Conservation (phyloP, 2,888 invertebrate species). For the Apotomis betuletana region DNA sequence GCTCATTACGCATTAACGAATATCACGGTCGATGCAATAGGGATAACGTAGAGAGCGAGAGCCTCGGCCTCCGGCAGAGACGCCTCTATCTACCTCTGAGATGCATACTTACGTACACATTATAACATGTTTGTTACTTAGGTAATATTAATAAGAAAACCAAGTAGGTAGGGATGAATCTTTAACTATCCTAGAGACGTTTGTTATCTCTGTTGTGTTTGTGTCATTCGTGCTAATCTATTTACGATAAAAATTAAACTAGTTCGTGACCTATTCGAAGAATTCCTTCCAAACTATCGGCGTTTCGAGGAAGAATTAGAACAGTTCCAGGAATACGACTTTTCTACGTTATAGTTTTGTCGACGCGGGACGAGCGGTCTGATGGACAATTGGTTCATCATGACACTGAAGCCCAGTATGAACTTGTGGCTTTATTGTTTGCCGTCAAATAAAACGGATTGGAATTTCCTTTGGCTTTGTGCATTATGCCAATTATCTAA, state of each 20-base stretch:
- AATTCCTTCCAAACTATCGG: not conserved
- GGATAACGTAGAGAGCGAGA: conserved; percentile 1
- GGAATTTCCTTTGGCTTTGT: no score
- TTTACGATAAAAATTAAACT: not conserved
- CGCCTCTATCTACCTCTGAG: conserved; percentile 4
- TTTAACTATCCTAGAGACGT: no score
- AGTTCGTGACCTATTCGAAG: not conserved
- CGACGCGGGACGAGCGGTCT: not conserved
- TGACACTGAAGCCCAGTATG: not conserved
- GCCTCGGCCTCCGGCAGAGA: not conserved
- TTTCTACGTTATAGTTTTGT: not conserved
- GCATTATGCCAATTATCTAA: no score
- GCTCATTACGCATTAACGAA: conserved; percentile 32
- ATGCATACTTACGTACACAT: not conserved
- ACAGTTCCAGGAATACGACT: not conserved
- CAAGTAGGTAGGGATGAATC: no score
- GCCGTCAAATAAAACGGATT: not conserved
- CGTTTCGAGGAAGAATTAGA: not conserved
- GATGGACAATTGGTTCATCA: no score
- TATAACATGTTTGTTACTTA: no score
- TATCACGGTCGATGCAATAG: conserved; percentile 6
- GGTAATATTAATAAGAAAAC: no score
- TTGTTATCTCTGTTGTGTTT: no score
- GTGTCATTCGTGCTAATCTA: no score
- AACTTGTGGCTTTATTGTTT: not conserved